Base-by-base conservation (phyloP, 2,888 invertebrate genomes). In the Caenorhabditis sp. region DNA sequence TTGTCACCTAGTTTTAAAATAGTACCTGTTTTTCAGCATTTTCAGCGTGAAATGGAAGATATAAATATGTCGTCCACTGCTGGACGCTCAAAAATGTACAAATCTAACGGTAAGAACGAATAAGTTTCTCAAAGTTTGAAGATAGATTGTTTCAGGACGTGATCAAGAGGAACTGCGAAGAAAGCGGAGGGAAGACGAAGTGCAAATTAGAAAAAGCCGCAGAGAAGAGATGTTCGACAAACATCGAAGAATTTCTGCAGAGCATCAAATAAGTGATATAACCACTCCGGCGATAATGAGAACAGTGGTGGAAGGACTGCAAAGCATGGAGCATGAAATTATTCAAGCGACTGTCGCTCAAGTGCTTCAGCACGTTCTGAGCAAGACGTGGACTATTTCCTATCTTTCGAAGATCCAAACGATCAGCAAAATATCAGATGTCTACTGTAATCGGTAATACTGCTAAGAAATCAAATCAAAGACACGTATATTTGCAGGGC, bases 381-480 rank as follows among this genome's bases (percentile, higher is more conserved):
- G 40, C 18, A 28, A 20, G 13, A 2, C n/a, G 32, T 77, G 77
- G 76, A 56, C 32, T 15, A n/a, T 60, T 28, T 22, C 50, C 11
- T 20, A n/a, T 13, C 28, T 78, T 5, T 51, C 28, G 15, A 71
- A 70, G 22, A 40, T 22, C 6, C 47, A 71, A 20, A 51, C 71
- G 8, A 22, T 80, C 4, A 61, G 40, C 11, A 77, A 69, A 28
- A 22, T 82, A 0, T n/a, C 78, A 0, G 82, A 82, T 13, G 15
- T 82, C 18, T 78, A 68, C 37, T 78, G 71, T 44, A 82, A 82
- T 37, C 44, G 71, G 79, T 79, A 26, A n/a, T n/a, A n/a, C n/a
- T n/a, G n/a, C n/a, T n/a, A n/a, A n/a, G 9, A 13, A 18, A 28
- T 62, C 28, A 1, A n/a, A 32, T 32, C 32, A 32, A 32, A 32